Percentiles rank a stretch among this genome's conserved stretches.
Conservation (phyloP, 2,888 invertebrate species). For the Calliopum simillimum region DNA sequence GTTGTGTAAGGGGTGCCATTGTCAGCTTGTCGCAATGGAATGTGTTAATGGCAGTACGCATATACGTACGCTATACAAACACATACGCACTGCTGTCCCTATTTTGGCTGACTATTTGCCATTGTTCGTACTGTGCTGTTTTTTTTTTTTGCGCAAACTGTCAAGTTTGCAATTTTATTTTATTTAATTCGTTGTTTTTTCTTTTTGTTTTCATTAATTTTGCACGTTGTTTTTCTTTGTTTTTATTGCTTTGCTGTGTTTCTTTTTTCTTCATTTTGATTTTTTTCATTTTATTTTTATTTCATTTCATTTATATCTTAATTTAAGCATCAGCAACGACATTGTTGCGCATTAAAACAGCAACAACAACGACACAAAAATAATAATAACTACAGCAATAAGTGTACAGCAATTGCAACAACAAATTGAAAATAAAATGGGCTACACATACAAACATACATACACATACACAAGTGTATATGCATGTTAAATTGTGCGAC, state of each 20-base stretch:
- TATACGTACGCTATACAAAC: not conserved
- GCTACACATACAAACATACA: not conserved
- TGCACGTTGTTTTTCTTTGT: not conserved
- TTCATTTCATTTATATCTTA: slow-evolving; percentile 28
- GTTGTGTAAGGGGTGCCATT: not conserved
- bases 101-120: too few relatives aligned
- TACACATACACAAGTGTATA: not conserved
- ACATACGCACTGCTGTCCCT: not conserved
- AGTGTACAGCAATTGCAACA: slow-evolving; percentile 7
- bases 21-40: slow-evolving; percentile 15
- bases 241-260: not conserved
- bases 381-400: slow-evolving; percentile 17
- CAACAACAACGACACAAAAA: not conserved
- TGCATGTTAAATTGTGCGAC: not conserved
- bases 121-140: not conserved
- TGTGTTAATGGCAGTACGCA: slow-evolving; percentile 10
- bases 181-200: slow-evolving; percentile 19
- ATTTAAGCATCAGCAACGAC: slow-evolving; percentile 14
- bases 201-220: slow-evolving; percentile 27
- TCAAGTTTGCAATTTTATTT: not conserved
- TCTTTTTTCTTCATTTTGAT: not conserved
- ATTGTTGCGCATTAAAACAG: slow-evolving; percentile 18
- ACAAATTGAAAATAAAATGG: not conserved
- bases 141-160: not conserved
- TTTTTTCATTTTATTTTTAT: slow-evolving; percentile 18